Percentiles rank a stretch among this genome's conserved stretches.
These are phyloP conservation scores for Tenebrosternarchus preto DNA, from an alignment of 2,113 vertebrate species.

Conservation along the genomic window DNA sequence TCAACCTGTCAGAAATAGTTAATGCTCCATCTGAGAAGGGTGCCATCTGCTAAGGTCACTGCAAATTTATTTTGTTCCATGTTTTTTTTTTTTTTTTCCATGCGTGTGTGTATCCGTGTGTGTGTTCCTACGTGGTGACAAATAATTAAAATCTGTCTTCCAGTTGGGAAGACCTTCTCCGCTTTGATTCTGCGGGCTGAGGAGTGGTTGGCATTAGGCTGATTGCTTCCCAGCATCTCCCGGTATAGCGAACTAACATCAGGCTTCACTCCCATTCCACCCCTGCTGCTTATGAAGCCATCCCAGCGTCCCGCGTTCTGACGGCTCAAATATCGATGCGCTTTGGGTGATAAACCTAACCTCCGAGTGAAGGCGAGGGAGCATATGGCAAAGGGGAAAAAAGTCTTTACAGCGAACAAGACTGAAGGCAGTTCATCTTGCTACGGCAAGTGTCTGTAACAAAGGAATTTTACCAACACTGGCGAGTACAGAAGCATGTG, in stretches of 20 bases:
- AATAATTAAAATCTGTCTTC: slow-evolving; percentile 38
- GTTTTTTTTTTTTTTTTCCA: not conserved
- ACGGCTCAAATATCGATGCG: slow-evolving; percentile 42
- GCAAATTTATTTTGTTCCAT: slow-evolving; percentile 42
- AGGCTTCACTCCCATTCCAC: slow-evolving; percentile 16
- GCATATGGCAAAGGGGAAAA: slow-evolving; percentile 1
- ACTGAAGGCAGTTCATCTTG: slow-evolving; percentile 7
- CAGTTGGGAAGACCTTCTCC: not conserved
- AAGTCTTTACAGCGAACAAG: slow-evolving; percentile 13
- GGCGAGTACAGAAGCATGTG: not conserved
- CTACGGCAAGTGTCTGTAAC: not conserved
- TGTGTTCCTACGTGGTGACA: not conserved
- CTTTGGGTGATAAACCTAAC: slow-evolving; percentile 42
- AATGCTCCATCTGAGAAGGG: slow-evolving; percentile 31
- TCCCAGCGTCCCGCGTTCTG: slow-evolving; percentile 17
- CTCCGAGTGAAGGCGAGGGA: slow-evolving; percentile 30
- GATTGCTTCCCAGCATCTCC: not conserved
- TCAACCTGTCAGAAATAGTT: slow-evolving; percentile 48
- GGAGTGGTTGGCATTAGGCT: not conserved
- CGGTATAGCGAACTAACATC: not conserved
- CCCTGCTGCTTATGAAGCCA: slow-evolving; percentile 29
- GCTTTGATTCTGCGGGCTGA: not conserved
- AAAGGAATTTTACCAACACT: slow-evolving; percentile 7
- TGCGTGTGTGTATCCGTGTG: too few relatives aligned
- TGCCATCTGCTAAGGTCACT: slow-evolving; percentile 37